phyloP scores from a whole-genome alignment of 1,140 invertebrate species.

The Drosophila busckii region DNA sequence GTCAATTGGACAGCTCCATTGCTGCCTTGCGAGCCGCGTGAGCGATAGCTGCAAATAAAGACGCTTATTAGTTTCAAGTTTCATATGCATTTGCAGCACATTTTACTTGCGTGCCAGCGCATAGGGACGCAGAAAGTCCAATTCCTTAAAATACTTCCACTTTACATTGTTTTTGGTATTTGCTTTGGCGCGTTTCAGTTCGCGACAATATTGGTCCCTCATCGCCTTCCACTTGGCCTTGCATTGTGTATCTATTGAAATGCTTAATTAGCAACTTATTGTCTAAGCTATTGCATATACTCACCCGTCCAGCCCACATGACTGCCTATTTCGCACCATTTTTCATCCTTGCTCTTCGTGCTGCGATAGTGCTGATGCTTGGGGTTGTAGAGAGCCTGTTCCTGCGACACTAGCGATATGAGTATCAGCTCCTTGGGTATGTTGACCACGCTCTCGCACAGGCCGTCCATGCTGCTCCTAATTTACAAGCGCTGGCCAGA shows the following conservation, averaged over 20 bases:
- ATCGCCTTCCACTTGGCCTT: constrained; percentile 76
- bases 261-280: neutral
- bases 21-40: constrained; percentile 28
- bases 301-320: constrained; percentile 68
- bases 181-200: constrained; percentile 64
- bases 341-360: constrained; percentile 63
- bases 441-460: constrained; percentile 46
- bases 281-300: no score
- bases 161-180: constrained; percentile 62
- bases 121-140: constrained; percentile 69
- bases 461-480: constrained; percentile 36
- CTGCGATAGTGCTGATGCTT: constrained; percentile 69
- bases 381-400: constrained; percentile 70
- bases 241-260: constrained; percentile 50
- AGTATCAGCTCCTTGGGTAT: constrained; percentile 64
- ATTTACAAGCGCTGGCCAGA: constrained; percentile 26
- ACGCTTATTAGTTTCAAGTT: neutral
- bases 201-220: constrained; percentile 72
- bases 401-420: constrained; percentile 65
- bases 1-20: constrained; percentile 18
- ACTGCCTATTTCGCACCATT: constrained; percentile 65
- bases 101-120: constrained; percentile 70
- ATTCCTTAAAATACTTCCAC: constrained; percentile 75
- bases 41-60: constrained; percentile 48
- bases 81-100: neutral